These are phyloP conservation scores for Sebastes dallii DNA, from an alignment of 2,797 vertebrate species.

Conservation along the genomic window DNA sequence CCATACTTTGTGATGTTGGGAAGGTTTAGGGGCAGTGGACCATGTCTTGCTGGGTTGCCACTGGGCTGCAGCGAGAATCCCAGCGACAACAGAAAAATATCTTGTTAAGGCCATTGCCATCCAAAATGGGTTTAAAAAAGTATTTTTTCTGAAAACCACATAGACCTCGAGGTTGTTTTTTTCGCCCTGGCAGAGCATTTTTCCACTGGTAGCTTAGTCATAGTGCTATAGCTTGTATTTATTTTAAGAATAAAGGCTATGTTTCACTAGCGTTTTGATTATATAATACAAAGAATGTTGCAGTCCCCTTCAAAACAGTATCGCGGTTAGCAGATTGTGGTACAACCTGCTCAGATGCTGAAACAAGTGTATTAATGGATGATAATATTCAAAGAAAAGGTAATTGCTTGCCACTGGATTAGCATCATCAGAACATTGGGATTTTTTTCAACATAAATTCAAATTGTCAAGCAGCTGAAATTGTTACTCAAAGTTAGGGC, in stretches of 20 bases:
- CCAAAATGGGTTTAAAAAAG: background rate
- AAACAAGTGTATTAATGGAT: background rate
- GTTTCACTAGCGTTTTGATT: background rate
- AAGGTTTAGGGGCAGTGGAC: background rate
- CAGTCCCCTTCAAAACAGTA: background rate
- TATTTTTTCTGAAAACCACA: background rate
- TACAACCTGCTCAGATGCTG: too few species aligned
- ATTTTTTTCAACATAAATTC: too few species aligned
- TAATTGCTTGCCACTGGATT: background rate
- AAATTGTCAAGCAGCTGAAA: too few species aligned
- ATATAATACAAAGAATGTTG: background rate
- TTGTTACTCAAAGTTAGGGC: too few species aligned
- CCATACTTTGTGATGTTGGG: background rate
- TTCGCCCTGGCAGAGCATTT: background rate
- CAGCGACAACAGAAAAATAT: background rate
- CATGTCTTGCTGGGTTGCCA: background rate
- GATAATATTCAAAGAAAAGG: background rate
- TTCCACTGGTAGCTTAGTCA: background rate
- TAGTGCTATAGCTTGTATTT: background rate
- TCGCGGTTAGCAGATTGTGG: background rate
- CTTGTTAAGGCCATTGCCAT: background rate
- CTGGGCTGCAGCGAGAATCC: background rate
- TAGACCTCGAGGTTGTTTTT: background rate
- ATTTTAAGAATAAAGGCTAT: background rate
- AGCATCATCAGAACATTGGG: too few species aligned